These are phyloP conservation scores for Apteryx mantelli DNA, from an alignment of 2,113 vertebrate species.

Conservation along the genomic window DNA sequence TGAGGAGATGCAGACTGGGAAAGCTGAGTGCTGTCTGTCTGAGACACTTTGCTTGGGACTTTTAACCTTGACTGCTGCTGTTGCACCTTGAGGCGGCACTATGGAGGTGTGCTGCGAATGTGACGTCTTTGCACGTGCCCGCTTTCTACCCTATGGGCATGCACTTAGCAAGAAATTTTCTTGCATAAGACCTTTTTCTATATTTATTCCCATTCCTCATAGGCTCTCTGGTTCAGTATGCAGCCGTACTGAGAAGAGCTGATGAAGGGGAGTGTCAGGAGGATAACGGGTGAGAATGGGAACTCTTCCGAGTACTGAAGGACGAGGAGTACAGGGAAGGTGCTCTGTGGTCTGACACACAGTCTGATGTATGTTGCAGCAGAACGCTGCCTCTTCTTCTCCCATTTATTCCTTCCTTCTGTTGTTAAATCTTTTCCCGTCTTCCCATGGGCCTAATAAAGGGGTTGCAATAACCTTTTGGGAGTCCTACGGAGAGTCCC, in stretches of 20 bases:
- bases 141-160: background rate
- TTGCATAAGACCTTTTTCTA: background rate
- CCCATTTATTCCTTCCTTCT: background rate
- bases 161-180: background rate
- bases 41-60: background rate
- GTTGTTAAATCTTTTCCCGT: background rate
- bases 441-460: background rate
- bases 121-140: background rate
- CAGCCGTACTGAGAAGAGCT: background rate
- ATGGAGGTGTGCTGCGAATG: background rate
- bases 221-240: background rate
- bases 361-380: background rate
- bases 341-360: background rate
- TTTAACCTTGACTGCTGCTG: background rate
- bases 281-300: background rate
- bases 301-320: background rate
- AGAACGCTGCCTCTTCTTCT: background rate
- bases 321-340: background rate
- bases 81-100: background rate
- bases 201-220: background rate
- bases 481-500: background rate
- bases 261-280: background rate
- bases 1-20: background rate
- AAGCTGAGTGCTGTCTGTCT: background rate
- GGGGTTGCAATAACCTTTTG: background rate